These are phyloP conservation scores for Bombyx mandarina DNA, from an alignment of 1,140 invertebrate genomes.

Conservation along the genomic window DNA sequence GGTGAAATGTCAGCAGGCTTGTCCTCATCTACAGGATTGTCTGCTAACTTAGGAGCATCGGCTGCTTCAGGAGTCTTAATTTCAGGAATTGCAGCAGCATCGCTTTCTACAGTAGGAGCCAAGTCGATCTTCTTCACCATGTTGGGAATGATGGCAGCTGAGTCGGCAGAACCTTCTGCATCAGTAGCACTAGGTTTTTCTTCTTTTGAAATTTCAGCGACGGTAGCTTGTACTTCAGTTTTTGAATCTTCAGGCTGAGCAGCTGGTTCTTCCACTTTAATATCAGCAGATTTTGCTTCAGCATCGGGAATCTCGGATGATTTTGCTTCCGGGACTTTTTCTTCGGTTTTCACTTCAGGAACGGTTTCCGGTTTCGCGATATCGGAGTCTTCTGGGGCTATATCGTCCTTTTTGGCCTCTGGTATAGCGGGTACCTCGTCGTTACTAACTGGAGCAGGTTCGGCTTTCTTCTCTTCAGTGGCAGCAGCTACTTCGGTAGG, in stretches of 20 bases:
- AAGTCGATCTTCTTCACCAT: too few relatives aligned
- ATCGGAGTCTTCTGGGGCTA: conserved; percentile 12
- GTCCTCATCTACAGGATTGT: conserved; percentile 16
- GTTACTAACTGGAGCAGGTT: conserved; percentile 19
- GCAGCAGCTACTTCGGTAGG: conserved; percentile 24
- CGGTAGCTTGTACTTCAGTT: too few relatives aligned
- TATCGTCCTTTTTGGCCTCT: conserved; percentile 13
- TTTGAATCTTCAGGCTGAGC: too few relatives aligned
- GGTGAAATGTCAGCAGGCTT: conserved; percentile 19
- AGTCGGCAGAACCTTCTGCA: too few relatives aligned
- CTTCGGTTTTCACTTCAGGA: conserved; percentile 15
- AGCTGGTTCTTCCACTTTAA: too few relatives aligned
- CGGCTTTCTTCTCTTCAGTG: conserved; percentile 28
- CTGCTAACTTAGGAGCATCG: conserved; percentile 21
- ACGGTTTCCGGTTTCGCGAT: conserved; percentile 9
- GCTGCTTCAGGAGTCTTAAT: conserved; percentile 13
- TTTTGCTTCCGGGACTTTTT: conserved; percentile 23
- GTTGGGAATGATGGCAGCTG: too few relatives aligned
- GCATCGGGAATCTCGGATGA: conserved; percentile 16
- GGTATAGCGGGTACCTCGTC: conserved; percentile 19
- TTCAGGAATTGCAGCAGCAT: conserved; percentile 21
- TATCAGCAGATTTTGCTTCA: conserved; percentile 24
- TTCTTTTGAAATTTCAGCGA: too few relatives aligned
- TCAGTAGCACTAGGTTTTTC: too few relatives aligned
- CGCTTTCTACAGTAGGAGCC: too few relatives aligned